Percentiles rank a stretch among this genome's conserved stretches.
Conservation (phyloP, 2,888 invertebrate genomes). For the Parochlus steinenii region DNA sequence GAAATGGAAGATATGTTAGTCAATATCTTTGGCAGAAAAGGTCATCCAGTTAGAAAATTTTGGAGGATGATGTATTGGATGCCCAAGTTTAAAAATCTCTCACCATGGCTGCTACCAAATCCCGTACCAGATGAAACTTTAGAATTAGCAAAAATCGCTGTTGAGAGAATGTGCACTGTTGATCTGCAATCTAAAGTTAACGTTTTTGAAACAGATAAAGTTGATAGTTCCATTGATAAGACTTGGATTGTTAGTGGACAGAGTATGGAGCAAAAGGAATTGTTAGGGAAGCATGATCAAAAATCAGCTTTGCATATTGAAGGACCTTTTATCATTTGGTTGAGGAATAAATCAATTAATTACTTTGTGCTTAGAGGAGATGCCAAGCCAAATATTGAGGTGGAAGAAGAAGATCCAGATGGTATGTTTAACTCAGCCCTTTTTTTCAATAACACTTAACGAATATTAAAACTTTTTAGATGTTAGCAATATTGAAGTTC, state of each 20-base stretch:
- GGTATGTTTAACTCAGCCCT: constrained; percentile 31
- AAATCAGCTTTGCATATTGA: constrained; percentile 59
- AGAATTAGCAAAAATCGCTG: constrained; percentile 65
- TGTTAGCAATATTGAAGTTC: constrained; percentile 48
- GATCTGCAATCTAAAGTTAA: constrained; percentile 54
- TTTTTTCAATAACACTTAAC: too few species aligned
- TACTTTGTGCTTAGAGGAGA: constrained; percentile 72
- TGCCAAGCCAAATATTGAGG: constrained; percentile 34
- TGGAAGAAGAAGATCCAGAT: constrained; percentile 41
- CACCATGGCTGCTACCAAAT: constrained; percentile 71
- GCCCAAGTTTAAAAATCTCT: constrained; percentile 84
- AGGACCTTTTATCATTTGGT: constrained; percentile 69
- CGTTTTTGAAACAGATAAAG: constrained; percentile 47
- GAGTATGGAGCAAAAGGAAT: constrained; percentile 52
- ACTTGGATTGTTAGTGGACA: constrained; percentile 89
- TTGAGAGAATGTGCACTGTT: constrained; percentile 66
- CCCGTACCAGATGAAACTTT: constrained; percentile 59
- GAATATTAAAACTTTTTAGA: too few species aligned
- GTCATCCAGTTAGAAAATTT: constrained; percentile 53
- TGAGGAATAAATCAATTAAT: constrained; percentile 54
- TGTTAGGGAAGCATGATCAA: constrained; percentile 46
- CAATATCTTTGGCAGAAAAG: constrained; percentile 67
- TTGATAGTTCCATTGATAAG: constrained; percentile 61
- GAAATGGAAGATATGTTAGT: constrained; percentile 71
- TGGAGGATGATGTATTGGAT: constrained; percentile 80